Evolutionary conservation across 2,888 invertebrate genomes (phyloP), one percentile per base, ranked within the genome.

Genomic region (Oegoconia quadripuncta): DNA sequence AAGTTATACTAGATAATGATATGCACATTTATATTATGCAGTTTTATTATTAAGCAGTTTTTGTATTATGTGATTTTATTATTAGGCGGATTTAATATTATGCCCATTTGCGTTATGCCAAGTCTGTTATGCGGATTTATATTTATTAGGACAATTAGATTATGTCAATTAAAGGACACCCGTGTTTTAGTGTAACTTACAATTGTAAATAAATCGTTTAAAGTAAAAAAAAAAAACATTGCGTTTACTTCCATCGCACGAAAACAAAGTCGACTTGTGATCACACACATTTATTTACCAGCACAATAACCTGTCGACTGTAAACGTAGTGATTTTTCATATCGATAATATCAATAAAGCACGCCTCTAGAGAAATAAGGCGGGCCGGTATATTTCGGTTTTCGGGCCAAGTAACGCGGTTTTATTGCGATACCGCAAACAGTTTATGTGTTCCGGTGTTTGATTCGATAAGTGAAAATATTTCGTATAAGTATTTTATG

Each of bases 321-420:
- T 37, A 37, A 38, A 34, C 14, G 36, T 28, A 38, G 42, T 47
- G 41, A 48, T 52, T 49, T 52, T 48, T 54, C 50, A 50, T 48
- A 45, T 44, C 46, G 46, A 55, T 52, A 55, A 51, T 49, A 52
- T 48, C 50, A 51, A 50, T 52, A 52, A 55, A 52, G 41, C 47
- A 41, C 36, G 42, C 44, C 50, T 41, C 50, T 30, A 36, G 47
- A 50, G 55, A 46, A 52, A 55, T 49, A 48, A 42, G 41, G 25
- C 25, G 22, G 17, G 45, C 17, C 34, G 36, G 33, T 29, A 15
- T 13, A 29, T 16, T 27, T 15, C 29, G 29, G 29, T 16, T 3
- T 27, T 15, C 15, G 37, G 27, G 30, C 41, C 14, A n/a, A 27
- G 14, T 7, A 29, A 25, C 22, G 16, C 29, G 31, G 33, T 39